Conservation (phyloP, 2,113 vertebrate species). For the Rattus norvegicus region DNA sequence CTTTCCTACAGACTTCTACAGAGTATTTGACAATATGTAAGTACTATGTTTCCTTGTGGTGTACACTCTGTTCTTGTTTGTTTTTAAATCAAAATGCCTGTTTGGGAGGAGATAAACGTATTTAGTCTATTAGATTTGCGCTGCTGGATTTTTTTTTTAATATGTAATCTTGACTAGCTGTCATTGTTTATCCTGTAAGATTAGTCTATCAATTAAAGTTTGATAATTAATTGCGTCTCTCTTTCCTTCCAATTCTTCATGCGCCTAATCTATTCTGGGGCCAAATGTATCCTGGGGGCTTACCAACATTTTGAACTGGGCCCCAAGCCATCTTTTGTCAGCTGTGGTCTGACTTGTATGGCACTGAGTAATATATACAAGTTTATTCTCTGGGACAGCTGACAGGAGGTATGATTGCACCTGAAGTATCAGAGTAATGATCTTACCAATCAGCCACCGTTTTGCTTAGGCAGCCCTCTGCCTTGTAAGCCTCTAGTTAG, state of each 20-base stretch:
- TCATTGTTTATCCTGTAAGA: conserved; percentile 88
- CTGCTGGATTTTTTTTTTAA: conserved; percentile 85
- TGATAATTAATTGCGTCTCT: conserved; percentile 85
- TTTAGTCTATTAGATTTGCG: conserved; percentile 86
- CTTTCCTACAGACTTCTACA: conserved; percentile 75
- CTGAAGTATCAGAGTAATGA: not conserved
- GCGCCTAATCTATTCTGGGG: conserved; percentile 24
- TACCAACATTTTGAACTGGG: conserved; percentile 35
- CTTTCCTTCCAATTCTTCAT: conserved; percentile 65
- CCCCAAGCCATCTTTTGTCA: not conserved
- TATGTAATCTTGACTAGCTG: conserved; percentile 87
- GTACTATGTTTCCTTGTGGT: conserved; percentile 79
- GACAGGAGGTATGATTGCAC: not conserved
- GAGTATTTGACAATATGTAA: conserved; percentile 81
- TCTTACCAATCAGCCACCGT: not conserved
- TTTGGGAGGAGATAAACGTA: conserved; percentile 83
- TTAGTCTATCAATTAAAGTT: conserved; percentile 89
- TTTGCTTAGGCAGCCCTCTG: too few species aligned
- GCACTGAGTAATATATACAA: not conserved
- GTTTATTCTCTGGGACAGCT: not conserved
- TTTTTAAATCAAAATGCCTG: conserved; percentile 84
- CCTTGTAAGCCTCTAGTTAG: not conserved
- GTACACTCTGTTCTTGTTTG: conserved; percentile 74
- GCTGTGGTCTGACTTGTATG: not conserved
- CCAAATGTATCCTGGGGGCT: conserved; percentile 18